phyloP scores from a whole-genome alignment of 2,797 vertebrate species.

The Channallabes apus region DNA sequence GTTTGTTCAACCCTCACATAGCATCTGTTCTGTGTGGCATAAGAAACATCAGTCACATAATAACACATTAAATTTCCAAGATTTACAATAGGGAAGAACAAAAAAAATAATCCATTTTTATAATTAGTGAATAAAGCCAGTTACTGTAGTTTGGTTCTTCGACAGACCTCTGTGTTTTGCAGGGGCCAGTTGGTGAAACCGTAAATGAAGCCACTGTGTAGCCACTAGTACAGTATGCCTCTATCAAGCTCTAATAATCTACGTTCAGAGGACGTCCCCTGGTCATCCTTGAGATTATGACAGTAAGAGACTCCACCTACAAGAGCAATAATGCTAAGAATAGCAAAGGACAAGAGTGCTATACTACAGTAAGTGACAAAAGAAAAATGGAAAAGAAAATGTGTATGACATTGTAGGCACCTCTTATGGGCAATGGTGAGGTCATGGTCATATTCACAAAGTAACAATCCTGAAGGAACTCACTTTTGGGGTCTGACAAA shows the following conservation, averaged over 20 bases:
- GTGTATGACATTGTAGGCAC: not conserved
- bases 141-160: not conserved
- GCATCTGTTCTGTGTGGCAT: not conserved
- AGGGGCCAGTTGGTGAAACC: not conserved
- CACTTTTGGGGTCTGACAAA: not conserved
- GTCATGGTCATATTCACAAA: not conserved
- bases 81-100: not conserved
- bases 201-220: constrained; percentile 6
- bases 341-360: not conserved
- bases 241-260: not conserved
- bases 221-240: not conserved
- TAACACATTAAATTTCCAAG: not conserved
- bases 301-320: not conserved
- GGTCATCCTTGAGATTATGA: not conserved
- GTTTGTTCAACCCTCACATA: not conserved
- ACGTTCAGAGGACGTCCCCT: not conserved
- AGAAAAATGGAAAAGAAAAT: not conserved
- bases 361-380: not conserved
- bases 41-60: not conserved
- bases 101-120: not conserved
- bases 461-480: not conserved
- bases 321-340: not conserved
- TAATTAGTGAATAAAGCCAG: not conserved
- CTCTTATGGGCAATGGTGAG: not conserved
- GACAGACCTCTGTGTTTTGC: not conserved